phyloP scores from a whole-genome alignment of 1,140 invertebrate genomes.

The Sinonovacula constricta region DNA sequence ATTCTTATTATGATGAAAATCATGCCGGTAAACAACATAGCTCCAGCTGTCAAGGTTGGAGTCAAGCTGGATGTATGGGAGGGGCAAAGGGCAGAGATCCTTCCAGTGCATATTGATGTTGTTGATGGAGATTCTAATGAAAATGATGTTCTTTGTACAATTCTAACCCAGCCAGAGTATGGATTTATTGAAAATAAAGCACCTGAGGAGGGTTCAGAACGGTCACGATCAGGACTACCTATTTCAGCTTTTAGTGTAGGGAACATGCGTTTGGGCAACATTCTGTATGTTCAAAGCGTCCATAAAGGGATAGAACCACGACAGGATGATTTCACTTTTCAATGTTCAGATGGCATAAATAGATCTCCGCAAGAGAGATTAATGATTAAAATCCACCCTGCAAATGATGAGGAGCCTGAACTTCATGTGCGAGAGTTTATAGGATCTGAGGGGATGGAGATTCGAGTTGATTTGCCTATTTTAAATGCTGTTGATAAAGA shows the following conservation, averaged over 20 bases:
- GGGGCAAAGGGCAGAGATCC: constrained; percentile 72
- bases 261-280: constrained; percentile 70
- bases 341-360: constrained; percentile 78
- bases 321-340: constrained; percentile 73
- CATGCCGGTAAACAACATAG: constrained; percentile 74
- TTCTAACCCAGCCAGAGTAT: constrained; percentile 73
- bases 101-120: constrained; percentile 71
- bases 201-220: constrained; percentile 75
- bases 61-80: constrained; percentile 73
- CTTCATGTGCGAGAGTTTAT: constrained; percentile 76
- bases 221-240: constrained; percentile 72
- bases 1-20: constrained; percentile 73
- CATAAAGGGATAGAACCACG: constrained; percentile 77
- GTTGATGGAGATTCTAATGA: constrained; percentile 76
- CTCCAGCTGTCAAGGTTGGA: constrained; percentile 65
- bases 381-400: constrained; percentile 75
- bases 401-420: constrained; percentile 79
- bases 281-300: constrained; percentile 79
- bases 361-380: constrained; percentile 62
- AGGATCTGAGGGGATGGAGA: constrained; percentile 77
- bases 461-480: constrained; percentile 78
- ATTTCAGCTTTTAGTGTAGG: constrained; percentile 74
- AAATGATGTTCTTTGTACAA: constrained; percentile 76
- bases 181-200: constrained; percentile 78
- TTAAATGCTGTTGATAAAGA: constrained; percentile 78